Percentiles rank a stretch among this genome's conserved stretches.
Conservation (phyloP, 2,888 invertebrate genomes). For the Beris morrisii region DNA sequence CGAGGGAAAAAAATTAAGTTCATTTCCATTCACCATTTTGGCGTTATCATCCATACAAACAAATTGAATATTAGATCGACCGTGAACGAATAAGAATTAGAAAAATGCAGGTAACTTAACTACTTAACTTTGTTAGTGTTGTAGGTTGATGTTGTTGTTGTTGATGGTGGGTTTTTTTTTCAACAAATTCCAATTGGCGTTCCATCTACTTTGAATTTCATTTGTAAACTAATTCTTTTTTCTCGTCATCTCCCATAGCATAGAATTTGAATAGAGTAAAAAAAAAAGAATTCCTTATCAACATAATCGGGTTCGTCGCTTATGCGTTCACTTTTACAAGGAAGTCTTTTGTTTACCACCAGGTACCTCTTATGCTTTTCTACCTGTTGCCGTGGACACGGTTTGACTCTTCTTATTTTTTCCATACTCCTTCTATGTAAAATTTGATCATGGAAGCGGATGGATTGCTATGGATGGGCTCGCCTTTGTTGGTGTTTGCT, state of each 20-base stretch:
- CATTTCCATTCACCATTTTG: slow-evolving; percentile 4
- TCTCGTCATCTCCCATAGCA: background rate
- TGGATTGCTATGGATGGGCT: slow-evolving; percentile 19
- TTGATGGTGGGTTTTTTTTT: background rate
- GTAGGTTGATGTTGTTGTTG: background rate
- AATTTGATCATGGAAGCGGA: slow-evolving; percentile 20
- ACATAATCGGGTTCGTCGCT: slow-evolving; percentile 31
- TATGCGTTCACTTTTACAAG: slow-evolving; percentile 35
- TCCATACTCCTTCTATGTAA: background rate
- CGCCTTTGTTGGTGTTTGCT: slow-evolving; percentile 26
- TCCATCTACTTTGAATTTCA: background rate
- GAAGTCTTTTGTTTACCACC: slow-evolving; percentile 37
- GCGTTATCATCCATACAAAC: slow-evolving; percentile 6
- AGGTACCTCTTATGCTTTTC: background rate
- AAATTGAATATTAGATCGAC: slow-evolving; percentile 20
- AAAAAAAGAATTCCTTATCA: slow-evolving; percentile 30
- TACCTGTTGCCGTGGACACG: background rate
- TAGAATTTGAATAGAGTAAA: slow-evolving; percentile 7
- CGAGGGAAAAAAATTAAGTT: background rate
- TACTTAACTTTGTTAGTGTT: background rate
- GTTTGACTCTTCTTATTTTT: slow-evolving; percentile 5
- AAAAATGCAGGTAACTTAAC: background rate
- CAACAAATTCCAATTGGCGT: background rate
- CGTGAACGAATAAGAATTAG: slow-evolving; percentile 11
- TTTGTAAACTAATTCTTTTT: background rate